Conservation (phyloP, 2,113 vertebrate genomes). For the Hippocampus mohnikei region DNA sequence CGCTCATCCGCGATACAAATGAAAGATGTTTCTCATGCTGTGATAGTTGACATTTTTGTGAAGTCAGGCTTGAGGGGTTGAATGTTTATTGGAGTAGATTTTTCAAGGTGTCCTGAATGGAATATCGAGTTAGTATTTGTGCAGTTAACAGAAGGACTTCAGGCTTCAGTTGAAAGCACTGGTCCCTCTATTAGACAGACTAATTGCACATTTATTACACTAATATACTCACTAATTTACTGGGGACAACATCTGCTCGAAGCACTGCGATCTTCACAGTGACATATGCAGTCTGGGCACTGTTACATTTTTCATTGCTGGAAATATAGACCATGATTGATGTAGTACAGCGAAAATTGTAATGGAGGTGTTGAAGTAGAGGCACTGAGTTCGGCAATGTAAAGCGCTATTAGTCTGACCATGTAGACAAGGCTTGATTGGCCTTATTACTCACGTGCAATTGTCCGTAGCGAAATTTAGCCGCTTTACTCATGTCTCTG, state of each 20-base stretch:
- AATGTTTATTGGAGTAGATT: neutral
- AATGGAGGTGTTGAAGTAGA: constrained; percentile 19
- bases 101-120: neutral
- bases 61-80: neutral
- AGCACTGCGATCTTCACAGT: neutral
- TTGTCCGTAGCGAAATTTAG: constrained; percentile 31
- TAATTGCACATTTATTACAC: constrained; percentile 8
- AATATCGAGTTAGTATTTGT: neutral
- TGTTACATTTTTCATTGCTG: neutral
- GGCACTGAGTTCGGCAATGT: constrained; percentile 24
- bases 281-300: neutral
- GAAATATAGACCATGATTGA: neutral
- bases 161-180: neutral
- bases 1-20: neutral
- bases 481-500: constrained; percentile 33
- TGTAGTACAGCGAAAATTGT: constrained; percentile 1
- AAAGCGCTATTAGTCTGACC: constrained; percentile 16
- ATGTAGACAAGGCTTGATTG: constrained; percentile 39
- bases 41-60: neutral
- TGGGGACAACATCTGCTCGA: neutral
- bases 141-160: neutral
- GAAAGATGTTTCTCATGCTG: neutral
- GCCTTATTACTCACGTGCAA: constrained; percentile 33
- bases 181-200: neutral
- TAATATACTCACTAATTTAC: constrained; percentile 7